phyloP scores from a whole-genome alignment of 2,797 vertebrate species.

The Pelochelys cantorii region DNA sequence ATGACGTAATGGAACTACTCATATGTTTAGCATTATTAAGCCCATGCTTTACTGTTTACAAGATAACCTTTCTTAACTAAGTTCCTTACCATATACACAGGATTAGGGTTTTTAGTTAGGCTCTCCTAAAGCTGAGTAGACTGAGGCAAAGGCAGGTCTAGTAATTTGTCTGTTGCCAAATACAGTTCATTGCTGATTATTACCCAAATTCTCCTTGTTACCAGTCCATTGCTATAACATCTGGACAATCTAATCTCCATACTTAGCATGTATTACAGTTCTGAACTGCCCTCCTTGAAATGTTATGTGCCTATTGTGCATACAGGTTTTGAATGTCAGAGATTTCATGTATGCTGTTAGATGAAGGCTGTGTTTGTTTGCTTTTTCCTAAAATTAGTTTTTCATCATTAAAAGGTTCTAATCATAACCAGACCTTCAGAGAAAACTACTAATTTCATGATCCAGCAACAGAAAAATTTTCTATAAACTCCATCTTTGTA shows the following conservation, averaged over 20 bases:
- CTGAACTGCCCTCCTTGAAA: background rate
- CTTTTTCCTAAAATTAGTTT: background rate
- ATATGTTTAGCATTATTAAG: background rate
- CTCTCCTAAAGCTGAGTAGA: background rate
- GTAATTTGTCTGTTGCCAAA: background rate
- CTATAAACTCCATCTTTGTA: background rate
- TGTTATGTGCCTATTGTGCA: background rate
- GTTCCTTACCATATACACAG: background rate
- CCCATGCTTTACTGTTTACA: background rate
- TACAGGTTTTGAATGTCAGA: background rate
- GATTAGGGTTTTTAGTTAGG: background rate
- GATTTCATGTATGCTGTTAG: background rate
- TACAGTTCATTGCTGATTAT: background rate
- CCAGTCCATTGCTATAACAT: background rate
- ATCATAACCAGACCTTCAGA: background rate
- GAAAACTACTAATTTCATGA: background rate
- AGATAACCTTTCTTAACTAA: background rate
- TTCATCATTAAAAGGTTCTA: background rate
- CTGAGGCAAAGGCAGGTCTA: background rate
- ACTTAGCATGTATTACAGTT: background rate
- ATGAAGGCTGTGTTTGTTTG: background rate
- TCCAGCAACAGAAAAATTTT: background rate
- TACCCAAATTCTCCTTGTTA: background rate
- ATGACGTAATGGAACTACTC: conserved; percentile 34
- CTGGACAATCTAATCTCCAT: background rate